Conservation (phyloP, 2,888 invertebrate genomes). For the Lamellibrachia columna region DNA sequence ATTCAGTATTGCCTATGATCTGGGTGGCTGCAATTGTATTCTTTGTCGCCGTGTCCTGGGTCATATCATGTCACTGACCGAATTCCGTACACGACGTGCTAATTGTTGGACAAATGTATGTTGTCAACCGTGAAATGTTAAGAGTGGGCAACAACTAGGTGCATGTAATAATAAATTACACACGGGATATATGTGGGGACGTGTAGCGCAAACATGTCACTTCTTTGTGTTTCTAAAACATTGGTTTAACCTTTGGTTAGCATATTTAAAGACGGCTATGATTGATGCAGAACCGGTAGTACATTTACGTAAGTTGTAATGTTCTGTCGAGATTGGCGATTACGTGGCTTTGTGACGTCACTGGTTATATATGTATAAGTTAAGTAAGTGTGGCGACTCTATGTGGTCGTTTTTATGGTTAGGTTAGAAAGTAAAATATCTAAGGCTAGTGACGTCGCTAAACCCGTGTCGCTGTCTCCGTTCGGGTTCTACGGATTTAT, state of each 20-base stretch:
- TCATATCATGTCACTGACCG: neutral
- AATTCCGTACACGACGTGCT: neutral
- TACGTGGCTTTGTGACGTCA: too few relatives aligned
- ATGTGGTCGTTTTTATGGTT: too few relatives aligned
- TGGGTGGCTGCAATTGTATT: neutral
- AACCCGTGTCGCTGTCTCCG: too few relatives aligned
- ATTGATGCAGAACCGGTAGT: too few relatives aligned
- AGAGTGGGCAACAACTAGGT: neutral
- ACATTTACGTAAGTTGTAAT: too few relatives aligned
- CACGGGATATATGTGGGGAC: neutral
- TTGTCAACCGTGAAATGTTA: neutral
- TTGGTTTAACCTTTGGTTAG: neutral
- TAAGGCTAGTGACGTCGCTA: too few relatives aligned
- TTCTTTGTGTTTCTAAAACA: too few relatives aligned
- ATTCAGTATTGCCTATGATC: neutral
- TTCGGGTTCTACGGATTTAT: too few relatives aligned
- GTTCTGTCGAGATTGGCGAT: too few relatives aligned
- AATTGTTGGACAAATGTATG: neutral
- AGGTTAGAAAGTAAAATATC: too few relatives aligned
- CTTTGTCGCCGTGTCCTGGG: neutral
- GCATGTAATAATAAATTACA: neutral
- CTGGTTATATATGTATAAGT: too few relatives aligned
- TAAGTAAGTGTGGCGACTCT: too few relatives aligned
- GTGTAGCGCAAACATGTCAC: neutral
- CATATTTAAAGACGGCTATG: neutral